phyloP scores from a whole-genome alignment of 2,797 vertebrate species.

The Enoplosus armatus region DNA sequence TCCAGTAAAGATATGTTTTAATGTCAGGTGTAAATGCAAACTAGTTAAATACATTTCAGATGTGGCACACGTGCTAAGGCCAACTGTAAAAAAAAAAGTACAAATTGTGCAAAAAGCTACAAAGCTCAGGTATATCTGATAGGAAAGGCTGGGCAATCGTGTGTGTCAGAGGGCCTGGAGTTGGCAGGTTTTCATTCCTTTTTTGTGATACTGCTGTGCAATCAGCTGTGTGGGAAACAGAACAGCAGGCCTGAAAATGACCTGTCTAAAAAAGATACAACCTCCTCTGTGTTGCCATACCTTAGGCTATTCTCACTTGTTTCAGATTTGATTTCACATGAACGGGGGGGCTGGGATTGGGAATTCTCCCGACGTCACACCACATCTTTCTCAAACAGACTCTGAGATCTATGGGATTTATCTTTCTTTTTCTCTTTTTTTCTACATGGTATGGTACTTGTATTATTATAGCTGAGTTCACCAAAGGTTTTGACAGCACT shows the following conservation, averaged over 20 bases:
- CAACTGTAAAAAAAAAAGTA: not conserved
- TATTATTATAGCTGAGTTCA: constrained; percentile 12
- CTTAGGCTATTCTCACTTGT: constrained; percentile 34
- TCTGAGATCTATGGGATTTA: constrained; percentile 13
- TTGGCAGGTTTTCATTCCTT: constrained; percentile 25
- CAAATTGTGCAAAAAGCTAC: not conserved
- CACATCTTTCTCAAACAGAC: constrained; percentile 35
- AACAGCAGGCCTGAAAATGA: constrained; percentile 61
- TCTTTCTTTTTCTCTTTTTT: not conserved
- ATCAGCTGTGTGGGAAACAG: constrained; percentile 52
- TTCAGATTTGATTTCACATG: constrained; percentile 47
- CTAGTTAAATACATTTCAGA: not conserved
- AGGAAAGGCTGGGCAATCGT: not conserved
- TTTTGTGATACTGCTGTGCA: constrained; percentile 34
- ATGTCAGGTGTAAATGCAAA: not conserved
- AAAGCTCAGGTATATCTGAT: not conserved
- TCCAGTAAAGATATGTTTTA: not conserved
- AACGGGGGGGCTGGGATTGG: constrained; percentile 11
- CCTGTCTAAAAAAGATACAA: constrained; percentile 44
- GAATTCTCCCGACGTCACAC: constrained; percentile 22
- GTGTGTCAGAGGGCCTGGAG: constrained; percentile 15
- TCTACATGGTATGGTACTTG: not conserved
- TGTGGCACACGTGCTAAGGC: not conserved
- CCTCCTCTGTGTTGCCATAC: constrained; percentile 27
- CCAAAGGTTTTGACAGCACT: constrained; percentile 22